Conservation (phyloP, 2,113 vertebrate genomes). For the Entomyzon cyanotis region DNA sequence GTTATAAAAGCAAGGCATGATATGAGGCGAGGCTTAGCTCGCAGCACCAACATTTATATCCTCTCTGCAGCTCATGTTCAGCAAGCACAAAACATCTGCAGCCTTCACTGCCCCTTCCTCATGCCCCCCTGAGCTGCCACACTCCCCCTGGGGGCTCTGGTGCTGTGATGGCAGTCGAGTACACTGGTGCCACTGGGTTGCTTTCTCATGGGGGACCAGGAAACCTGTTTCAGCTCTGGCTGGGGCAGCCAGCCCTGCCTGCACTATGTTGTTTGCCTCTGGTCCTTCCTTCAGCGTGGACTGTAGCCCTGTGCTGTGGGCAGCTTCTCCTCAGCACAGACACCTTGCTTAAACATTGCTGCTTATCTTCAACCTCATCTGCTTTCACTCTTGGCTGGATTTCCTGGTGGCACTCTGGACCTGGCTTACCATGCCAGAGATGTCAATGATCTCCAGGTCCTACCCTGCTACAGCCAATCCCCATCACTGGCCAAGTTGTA, state of each 20-base stretch:
- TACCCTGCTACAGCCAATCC: accelerated
- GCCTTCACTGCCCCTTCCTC: not conserved
- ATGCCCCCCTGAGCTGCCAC: not conserved
- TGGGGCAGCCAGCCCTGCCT: not conserved
- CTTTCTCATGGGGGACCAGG: not conserved
- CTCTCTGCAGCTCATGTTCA: not conserved
- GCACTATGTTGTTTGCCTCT: not conserved
- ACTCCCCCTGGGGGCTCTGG: not conserved
- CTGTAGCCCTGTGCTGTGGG: not conserved
- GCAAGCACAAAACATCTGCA: not conserved
- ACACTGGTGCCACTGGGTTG: not conserved
- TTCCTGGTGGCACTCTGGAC: not conserved
- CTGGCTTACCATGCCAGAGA: accelerated
- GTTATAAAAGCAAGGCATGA: not conserved
- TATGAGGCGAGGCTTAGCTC: not conserved
- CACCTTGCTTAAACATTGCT: not conserved
- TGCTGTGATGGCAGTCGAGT: not conserved
- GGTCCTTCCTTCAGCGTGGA: not conserved
- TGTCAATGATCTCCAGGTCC: not conserved
- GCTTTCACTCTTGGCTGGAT: not conserved
- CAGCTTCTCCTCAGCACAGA: accelerated
- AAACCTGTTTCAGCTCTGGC: not conserved
- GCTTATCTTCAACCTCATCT: not conserved
- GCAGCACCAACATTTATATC: not conserved
- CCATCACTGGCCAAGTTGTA: not conserved